Base-by-base conservation (phyloP, 2,113 vertebrate genomes). In the Gracilinanus agilis region DNA sequence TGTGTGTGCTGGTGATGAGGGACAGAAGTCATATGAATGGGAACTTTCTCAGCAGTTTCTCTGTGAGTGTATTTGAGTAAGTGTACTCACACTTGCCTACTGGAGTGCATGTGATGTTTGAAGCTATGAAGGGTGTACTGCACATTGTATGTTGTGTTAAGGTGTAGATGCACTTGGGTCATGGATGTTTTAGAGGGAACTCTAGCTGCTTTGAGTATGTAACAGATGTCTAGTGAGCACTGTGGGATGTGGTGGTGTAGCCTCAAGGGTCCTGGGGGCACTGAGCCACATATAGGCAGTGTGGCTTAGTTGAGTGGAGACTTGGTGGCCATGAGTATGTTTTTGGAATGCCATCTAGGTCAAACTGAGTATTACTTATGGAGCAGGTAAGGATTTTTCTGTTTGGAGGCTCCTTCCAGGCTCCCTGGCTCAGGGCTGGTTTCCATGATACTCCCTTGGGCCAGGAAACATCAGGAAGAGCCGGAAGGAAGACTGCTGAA, bases 401-500 rank as follows among this genome's bases (percentile, higher is more conserved):
- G 61, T 75, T 67, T 19, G 34, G 61, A 75, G 61, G 13, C 34
- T 75, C 61, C 34, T 75, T n/a, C n/a, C 29, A 75, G 61, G 34
- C 29, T 75, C 12, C 61, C 61, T 75, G 61, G 61, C 61, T 75
- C 61, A 75, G 61, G 61, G 13, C n/a, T 75, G 61, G 34, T 75
- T 75, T n/a, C 61, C 61, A 75, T 75, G 61, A 75, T 75, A 75
- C 61, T 75, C 61, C 61, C 61, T 19, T 19, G 61, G 61, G 34
- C 29, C 61, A 75, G 61, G 61, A 75, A 75, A 75, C 61, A 75
- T 75, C 61, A n/a, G 61, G 61, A 75, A 67, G 61, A 75, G 61
- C 61, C 61, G 61, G 61, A 75, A 75, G 61, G 61, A 75, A 75
- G 61, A 75, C 61, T 75, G 61, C 61, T 75, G 61, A 75, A 75